Evolutionary conservation across 2,888 invertebrate genomes (phyloP).

Genomic region (Cosmopolites sordidus): DNA sequence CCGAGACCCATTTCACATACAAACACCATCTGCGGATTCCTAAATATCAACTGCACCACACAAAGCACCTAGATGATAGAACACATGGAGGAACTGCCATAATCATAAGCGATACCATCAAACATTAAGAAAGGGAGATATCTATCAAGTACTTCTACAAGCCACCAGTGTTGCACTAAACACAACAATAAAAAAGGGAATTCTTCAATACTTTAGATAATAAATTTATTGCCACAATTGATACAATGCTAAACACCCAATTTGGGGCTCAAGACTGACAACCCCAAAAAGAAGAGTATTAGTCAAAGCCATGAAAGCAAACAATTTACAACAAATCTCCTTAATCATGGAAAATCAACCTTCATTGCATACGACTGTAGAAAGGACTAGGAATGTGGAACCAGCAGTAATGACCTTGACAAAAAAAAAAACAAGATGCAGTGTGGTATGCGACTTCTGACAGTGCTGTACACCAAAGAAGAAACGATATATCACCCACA

Average conservation of each 20-base stretch:
- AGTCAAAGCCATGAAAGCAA: background rate
- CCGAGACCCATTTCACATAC: constrained; percentile 24
- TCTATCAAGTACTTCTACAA: constrained; percentile 19
- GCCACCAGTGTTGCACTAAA: constrained; percentile 25
- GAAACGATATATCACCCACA: too few relatives aligned
- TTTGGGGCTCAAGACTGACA: too few relatives aligned
- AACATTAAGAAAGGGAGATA: constrained; percentile 22
- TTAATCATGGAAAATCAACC: too few relatives aligned
- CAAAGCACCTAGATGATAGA: constrained; percentile 1
- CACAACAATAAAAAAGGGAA: constrained; percentile 22
- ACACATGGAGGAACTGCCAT: constrained; percentile 4
- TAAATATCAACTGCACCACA: constrained; percentile 25
- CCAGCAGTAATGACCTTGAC: too few relatives aligned
- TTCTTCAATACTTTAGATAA: constrained; percentile 26
- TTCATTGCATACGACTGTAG: too few relatives aligned
- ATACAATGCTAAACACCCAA: constrained; percentile 23
- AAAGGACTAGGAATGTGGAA: too few relatives aligned
- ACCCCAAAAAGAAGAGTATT: constrained; percentile 19
- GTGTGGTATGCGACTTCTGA: too few relatives aligned
- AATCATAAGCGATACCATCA: constrained; percentile 24
- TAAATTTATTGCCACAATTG: constrained; percentile 13
- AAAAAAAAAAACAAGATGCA: too few relatives aligned
- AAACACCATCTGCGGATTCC: constrained; percentile 21
- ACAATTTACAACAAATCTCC: too few relatives aligned
- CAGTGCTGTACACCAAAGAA: too few relatives aligned